Conservation (phyloP, 2,888 invertebrate species). For the Alloplasta piceator region DNA sequence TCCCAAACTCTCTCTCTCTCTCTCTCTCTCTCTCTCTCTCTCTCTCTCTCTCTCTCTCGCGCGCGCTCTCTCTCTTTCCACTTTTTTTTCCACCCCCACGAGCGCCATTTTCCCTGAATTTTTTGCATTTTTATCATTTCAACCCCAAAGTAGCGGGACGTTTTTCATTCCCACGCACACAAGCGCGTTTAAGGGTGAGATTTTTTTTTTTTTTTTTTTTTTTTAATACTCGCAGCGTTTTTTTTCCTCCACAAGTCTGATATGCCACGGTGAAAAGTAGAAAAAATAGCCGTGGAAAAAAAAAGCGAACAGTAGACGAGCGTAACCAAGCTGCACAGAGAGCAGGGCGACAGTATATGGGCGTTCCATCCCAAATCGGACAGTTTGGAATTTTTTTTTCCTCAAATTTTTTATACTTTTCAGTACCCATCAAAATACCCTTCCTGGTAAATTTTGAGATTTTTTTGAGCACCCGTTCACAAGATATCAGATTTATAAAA, state of each 20-base stretch:
- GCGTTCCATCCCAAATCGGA: no score
- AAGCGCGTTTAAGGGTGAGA: no score
- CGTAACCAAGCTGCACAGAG: background rate
- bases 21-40: background rate
- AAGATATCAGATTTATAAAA: no score
- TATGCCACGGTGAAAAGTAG: slow-evolving; percentile 42
- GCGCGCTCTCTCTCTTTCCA: no score
- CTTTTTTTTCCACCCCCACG: slow-evolving; percentile 30
- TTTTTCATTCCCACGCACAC: slow-evolving; percentile 11
- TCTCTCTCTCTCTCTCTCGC: no score
- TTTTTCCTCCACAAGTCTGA: slow-evolving; percentile 4
- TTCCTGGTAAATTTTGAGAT: no score
- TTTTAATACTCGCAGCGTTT: background rate
- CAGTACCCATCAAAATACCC: no score
- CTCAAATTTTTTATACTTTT: no score
- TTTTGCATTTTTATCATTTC: slow-evolving; percentile 16
- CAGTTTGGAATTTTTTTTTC: no score
- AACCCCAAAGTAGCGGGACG: slow-evolving; percentile 6
- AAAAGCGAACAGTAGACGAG: background rate
- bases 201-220: slow-evolving; percentile 33
- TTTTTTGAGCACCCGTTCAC: no score
- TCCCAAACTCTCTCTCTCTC: no score
- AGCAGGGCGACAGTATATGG: no score
- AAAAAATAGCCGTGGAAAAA: slow-evolving; percentile 45
- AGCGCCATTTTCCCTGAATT: slow-evolving; percentile 33